Conservation (phyloP, 2,113 vertebrate genomes). For the Myotis brandtii region DNA sequence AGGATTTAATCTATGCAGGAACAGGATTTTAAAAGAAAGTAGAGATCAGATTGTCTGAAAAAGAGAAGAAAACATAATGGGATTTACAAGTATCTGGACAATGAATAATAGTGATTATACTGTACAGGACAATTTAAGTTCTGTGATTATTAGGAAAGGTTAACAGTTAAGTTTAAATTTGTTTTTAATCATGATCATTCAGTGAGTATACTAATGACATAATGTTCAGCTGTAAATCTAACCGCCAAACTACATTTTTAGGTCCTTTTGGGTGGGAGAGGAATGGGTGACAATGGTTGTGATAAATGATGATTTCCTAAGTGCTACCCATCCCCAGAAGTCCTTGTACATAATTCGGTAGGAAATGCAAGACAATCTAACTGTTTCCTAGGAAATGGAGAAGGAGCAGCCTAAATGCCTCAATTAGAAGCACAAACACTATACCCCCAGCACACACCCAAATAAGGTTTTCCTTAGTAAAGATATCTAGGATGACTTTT, state of each 20-base stretch:
- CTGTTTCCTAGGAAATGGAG: neutral
- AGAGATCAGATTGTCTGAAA: neutral
- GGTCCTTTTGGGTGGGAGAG: neutral
- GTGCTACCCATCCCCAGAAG: neutral
- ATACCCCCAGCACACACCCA: neutral
- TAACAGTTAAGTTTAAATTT: conserved; percentile 22
- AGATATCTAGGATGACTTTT: neutral
- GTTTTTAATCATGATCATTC: conserved; percentile 47
- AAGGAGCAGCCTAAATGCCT: neutral
- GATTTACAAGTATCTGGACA: conserved; percentile 1
- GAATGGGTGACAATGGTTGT: neutral
- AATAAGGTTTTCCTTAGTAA: neutral
- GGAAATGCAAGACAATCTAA: neutral
- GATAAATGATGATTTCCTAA: conserved; percentile 28
- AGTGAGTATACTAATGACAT: neutral
- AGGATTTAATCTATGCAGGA: neutral
- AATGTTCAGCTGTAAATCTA: neutral
- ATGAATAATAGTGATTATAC: conserved; percentile 45
- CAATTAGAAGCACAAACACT: neutral
- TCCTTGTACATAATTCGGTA: neutral
- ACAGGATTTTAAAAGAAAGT: neutral
- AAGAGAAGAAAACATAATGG: neutral
- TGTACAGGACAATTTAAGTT: neutral
- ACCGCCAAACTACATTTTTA: neutral
- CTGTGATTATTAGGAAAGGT: conserved; percentile 31